Conservation (phyloP, 1,140 invertebrate genomes). For the Aphis gossypii region DNA sequence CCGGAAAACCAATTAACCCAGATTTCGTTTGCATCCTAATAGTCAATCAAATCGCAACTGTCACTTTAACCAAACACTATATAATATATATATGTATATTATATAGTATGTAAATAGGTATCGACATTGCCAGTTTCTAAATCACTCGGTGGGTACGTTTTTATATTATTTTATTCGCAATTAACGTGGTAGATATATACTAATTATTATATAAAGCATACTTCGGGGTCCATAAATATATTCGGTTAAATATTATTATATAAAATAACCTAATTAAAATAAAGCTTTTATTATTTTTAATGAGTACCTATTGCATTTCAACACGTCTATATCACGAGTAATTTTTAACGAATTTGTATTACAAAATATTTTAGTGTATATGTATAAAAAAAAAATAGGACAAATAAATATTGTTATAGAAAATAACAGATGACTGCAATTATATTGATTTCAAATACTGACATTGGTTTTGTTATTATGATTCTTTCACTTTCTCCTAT, state of each 20-base stretch:
- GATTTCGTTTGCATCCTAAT: slow-evolving; percentile 25
- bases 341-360: not conserved
- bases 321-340: not conserved
- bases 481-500: not conserved
- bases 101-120: not conserved
- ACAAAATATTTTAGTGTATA: not conserved
- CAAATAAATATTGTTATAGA: not conserved
- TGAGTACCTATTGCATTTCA: not conserved
- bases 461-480: not conserved
- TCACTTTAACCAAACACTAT: not conserved
- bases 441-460: not conserved
- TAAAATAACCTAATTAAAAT: not conserved
- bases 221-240: not conserved
- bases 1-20: slow-evolving; percentile 55
- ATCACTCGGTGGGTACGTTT: not conserved
- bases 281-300: not conserved
- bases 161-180: not conserved
- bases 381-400: not conserved
- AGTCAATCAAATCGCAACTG: slow-evolving; percentile 12
- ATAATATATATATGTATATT: not conserved
- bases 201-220: not conserved
- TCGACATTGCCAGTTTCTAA: not conserved
- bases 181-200: not conserved
- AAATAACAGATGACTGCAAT: not conserved
- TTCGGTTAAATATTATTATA: not conserved